These are phyloP conservation scores for Paguma larvata DNA, from an alignment of 2,797 vertebrate species.

Conservation along the genomic window DNA sequence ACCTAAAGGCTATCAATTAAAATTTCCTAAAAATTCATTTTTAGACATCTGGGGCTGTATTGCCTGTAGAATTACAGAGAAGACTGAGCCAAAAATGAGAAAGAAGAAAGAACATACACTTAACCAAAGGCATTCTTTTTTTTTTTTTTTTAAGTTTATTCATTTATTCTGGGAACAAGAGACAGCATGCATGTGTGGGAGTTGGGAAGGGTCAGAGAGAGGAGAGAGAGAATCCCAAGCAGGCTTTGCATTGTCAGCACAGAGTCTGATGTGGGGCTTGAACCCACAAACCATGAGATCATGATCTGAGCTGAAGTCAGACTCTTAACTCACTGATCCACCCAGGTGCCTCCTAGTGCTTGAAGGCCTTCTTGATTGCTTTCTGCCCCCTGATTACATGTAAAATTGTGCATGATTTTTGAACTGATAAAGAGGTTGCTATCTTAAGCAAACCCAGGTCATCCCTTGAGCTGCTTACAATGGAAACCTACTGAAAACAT, in stretches of 20 bases:
- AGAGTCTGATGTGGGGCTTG: too few relatives aligned
- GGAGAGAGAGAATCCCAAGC: too few relatives aligned
- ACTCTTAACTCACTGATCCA: too few relatives aligned
- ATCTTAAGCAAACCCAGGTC: not conserved
- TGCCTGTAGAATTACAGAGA: constrained; percentile 31
- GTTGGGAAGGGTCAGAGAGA: too few relatives aligned
- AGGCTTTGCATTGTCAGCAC: too few relatives aligned
- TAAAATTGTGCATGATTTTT: not conserved
- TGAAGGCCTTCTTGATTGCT: not conserved
- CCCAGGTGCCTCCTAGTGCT: too few relatives aligned
- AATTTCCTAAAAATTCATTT: constrained; percentile 22
- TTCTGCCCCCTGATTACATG: not conserved
- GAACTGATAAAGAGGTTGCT: not conserved
- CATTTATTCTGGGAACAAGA: too few relatives aligned
- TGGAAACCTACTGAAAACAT: not conserved
- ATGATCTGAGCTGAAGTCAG: too few relatives aligned
- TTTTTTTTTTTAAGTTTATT: too few relatives aligned
- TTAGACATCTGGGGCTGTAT: not conserved
- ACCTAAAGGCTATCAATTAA: constrained; percentile 30
- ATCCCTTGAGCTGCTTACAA: not conserved
- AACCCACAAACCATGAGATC: too few relatives aligned
- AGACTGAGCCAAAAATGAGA: not conserved
- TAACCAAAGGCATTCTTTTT: not conserved
- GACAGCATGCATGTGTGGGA: too few relatives aligned
- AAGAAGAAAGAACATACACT: not conserved